Percentiles rank a stretch among this genome's conserved stretches.
These are phyloP conservation scores for Diloba caeruleocephala DNA, from an alignment of 2,888 invertebrate species.

Conservation along the genomic window DNA sequence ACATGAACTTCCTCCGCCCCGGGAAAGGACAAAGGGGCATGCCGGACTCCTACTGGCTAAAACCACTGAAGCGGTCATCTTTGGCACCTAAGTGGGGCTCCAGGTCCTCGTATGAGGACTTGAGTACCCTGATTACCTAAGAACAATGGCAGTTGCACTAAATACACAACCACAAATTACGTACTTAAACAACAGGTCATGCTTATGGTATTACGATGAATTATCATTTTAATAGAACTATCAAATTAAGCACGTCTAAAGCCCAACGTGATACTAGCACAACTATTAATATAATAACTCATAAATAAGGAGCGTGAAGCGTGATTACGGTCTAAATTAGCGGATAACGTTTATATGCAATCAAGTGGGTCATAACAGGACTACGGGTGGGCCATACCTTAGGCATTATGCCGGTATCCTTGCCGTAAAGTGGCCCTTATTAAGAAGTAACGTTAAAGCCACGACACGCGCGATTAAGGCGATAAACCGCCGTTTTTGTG, in stretches of 20 bases:
- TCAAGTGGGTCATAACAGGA: constrained; percentile 53
- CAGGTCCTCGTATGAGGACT: too few species aligned
- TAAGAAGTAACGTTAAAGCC: constrained; percentile 39
- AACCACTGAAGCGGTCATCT: too few species aligned
- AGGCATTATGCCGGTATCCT: constrained; percentile 56
- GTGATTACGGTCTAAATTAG: constrained; percentile 61
- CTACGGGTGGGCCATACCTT: constrained; percentile 57
- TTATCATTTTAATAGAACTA: constrained; percentile 20
- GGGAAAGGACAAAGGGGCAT: too few species aligned
- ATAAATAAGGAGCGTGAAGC: constrained; percentile 60
- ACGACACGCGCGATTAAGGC: constrained; percentile 34
- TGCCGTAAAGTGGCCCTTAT: constrained; percentile 59
- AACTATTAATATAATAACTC: constrained; percentile 53
- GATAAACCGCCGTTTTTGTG: constrained; percentile 36
- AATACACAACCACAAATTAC: too few species aligned
- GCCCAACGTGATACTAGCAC: constrained; percentile 17
- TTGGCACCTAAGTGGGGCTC: too few species aligned
- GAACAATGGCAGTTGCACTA: too few species aligned
- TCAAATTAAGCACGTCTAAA: constrained; percentile 23
- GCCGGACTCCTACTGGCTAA: too few species aligned
- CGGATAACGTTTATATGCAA: constrained; percentile 69
- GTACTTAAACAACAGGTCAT: too few species aligned
- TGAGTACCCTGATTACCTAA: too few species aligned
- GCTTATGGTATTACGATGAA: not conserved
- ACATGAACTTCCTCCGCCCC: too few species aligned